Conservation (phyloP, 2,113 vertebrate genomes). For the Pyxicephalus adspersus region DNA sequence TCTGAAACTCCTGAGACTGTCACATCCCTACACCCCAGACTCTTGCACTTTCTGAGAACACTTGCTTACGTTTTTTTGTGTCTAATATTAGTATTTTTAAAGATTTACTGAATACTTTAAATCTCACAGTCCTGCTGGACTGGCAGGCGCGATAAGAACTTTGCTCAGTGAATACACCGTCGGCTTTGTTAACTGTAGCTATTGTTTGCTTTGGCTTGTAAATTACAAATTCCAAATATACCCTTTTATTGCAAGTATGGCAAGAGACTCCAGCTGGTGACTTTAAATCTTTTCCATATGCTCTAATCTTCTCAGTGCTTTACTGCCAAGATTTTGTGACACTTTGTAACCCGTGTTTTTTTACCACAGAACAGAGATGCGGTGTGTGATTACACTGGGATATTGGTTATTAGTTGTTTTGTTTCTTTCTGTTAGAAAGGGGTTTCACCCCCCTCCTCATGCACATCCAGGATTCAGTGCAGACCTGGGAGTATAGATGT, state of each 20-base stretch:
- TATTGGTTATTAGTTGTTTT: slow-evolving; percentile 26
- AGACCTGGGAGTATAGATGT: slow-evolving; percentile 31
- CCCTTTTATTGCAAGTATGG: neutral
- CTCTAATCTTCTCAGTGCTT: neutral
- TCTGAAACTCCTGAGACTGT: too few species aligned
- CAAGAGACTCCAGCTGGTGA: slow-evolving; percentile 5
- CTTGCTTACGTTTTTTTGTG: too few species aligned
- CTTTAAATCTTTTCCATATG: slow-evolving; percentile 28
- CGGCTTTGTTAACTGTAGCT: neutral
- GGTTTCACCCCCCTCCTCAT: slow-evolving; percentile 1
- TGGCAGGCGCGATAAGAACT: too few species aligned
- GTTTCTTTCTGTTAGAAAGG: slow-evolving; percentile 17
- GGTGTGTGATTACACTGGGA: slow-evolving; percentile 9
- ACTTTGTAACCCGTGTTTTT: neutral
- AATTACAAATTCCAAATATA: neutral
- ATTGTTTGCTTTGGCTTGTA: neutral
- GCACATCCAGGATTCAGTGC: slow-evolving; percentile 1
- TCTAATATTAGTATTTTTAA: too few species aligned
- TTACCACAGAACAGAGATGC: neutral
- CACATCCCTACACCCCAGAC: too few species aligned
- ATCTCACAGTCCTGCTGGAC: too few species aligned
- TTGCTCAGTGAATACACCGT: neutral
- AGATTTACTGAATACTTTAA: too few species aligned
- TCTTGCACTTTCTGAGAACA: too few species aligned
- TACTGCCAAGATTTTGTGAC: neutral